Evolutionary conservation across 2,797 vertebrate species (phyloP).

Genomic region (Limosa lapponica): DNA sequence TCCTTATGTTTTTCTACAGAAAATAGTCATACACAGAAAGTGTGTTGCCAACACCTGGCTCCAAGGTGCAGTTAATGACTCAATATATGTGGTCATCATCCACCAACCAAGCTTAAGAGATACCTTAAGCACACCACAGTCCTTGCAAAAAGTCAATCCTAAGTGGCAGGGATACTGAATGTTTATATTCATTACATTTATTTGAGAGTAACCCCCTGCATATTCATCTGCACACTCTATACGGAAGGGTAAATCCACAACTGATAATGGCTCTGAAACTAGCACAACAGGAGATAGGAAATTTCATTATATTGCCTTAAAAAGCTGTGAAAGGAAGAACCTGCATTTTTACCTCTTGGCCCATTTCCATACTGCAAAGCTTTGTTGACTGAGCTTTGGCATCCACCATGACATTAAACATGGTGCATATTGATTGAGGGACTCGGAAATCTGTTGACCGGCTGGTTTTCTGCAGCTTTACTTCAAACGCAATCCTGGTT

Average conservation of each 20-base stretch:
- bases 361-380: conserved; percentile 99
- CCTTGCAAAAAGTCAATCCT: conserved; percentile 60
- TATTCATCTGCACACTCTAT: conserved; percentile 57
- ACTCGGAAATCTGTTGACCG: conserved; percentile 99
- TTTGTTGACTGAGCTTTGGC: conserved; percentile 99
- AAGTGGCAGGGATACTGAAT: conserved; percentile 41
- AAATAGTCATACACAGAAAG: conserved; percentile 19
- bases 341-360: conserved; percentile 91
- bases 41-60: conserved; percentile 25
- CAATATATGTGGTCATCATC: conserved; percentile 46
- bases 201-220: conserved; percentile 57
- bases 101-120: conserved; percentile 59
- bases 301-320: conserved; percentile 66
- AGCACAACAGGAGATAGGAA: conserved; percentile 63
- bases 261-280: conserved; percentile 60
- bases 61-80: conserved; percentile 66
- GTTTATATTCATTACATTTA: conserved; percentile 50
- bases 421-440: conserved; percentile 99
- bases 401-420: conserved; percentile 99
- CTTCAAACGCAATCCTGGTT: conserved; percentile 99
- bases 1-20: conserved; percentile 52
- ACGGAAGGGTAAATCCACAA: conserved; percentile 59
- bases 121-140: conserved; percentile 40
- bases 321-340: conserved; percentile 57
- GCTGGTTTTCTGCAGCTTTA: conserved; percentile 98